phyloP scores from a whole-genome alignment of 2,888 invertebrate genomes.

The Xestia rhomboidea region DNA sequence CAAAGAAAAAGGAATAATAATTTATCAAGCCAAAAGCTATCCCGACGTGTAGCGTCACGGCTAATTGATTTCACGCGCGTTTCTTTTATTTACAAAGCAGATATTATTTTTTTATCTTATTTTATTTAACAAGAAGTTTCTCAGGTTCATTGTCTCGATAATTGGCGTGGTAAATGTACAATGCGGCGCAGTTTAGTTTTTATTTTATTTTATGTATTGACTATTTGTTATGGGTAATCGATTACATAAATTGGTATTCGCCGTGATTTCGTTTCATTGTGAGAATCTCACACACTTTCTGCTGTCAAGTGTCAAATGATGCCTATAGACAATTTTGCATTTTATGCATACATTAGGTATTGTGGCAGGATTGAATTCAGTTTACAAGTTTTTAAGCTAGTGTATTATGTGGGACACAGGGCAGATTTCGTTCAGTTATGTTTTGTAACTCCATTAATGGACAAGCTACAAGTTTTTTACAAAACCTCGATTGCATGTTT shows the following conservation, averaged over 20 bases:
- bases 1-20: too few relatives aligned
- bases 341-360: background rate
- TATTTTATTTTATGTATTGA: conserved; percentile 16
- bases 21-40: background rate
- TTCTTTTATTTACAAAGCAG: conserved; percentile 2
- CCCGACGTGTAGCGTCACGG: conserved; percentile 9
- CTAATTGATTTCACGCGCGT: conserved; percentile 4
- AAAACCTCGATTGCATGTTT: background rate
- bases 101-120: conserved; percentile 15
- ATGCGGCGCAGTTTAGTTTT: conserved; percentile 19
- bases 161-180: conserved; percentile 38
- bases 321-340: background rate
- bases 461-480: too few relatives aligned
- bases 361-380: background rate
- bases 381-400: background rate
- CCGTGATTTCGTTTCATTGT: too few relatives aligned
- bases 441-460: background rate
- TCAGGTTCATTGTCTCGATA: conserved; percentile 46
- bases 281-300: background rate
- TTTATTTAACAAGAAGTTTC: conserved; percentile 4
- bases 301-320: background rate
- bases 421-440: too few relatives aligned
- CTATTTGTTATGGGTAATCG: conserved; percentile 43
- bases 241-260: conserved; percentile 11
- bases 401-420: background rate